Base-by-base conservation (phyloP, 2,888 invertebrate species). In the Diadromus collaris region DNA sequence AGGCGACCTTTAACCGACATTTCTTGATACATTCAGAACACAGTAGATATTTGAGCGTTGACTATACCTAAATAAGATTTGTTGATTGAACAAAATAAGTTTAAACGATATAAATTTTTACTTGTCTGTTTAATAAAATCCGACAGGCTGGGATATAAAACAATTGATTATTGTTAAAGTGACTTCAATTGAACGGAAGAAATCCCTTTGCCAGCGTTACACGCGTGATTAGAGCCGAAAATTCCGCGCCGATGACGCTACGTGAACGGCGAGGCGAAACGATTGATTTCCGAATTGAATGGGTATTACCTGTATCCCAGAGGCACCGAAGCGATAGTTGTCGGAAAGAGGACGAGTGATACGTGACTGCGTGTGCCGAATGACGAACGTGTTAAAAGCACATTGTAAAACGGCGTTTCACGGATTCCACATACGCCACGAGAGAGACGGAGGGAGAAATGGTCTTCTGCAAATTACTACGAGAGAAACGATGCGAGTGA, bases 391-490 rank as follows among this genome's bases (percentile, higher is more conserved):
- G 60, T 67, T 32, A 61, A 56, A 41, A 27, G 6, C 63, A 48
- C 64, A 41, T n/a, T 54, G 65, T 70, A 48, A 78, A 69, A 34
- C 41, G 71, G 13, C 44, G 56, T 72, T 77, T 72, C 67, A 56
- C 27, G 68, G 56, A 56, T 69, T 68, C 68, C 46, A 67, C 63
- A 46, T 54, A 61, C 44, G 44, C 46, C 10, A 56, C 29, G 27
- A 76, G 38, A 69, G 41, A 51, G 32, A 51, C 51, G 21, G 70
- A 48, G 38, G 34, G 51, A 60, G 46, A 13, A 58, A 48, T 29
- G 46, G 58, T n/a, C 41, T 29, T 65, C 56, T 61, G 65, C 44
- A 38, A 78, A 78, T 78, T 78, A 27, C 65, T 44, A n/a, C 56
- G 69, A 60, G 73, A 58, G 51, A 70, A 60, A 60, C 32, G 41